A percentile compares a stretch with the other conserved stretches of the same genome.
phyloP scores from a whole-genome alignment of 2,888 invertebrate genomes.

The Camponotus fellah region DNA sequence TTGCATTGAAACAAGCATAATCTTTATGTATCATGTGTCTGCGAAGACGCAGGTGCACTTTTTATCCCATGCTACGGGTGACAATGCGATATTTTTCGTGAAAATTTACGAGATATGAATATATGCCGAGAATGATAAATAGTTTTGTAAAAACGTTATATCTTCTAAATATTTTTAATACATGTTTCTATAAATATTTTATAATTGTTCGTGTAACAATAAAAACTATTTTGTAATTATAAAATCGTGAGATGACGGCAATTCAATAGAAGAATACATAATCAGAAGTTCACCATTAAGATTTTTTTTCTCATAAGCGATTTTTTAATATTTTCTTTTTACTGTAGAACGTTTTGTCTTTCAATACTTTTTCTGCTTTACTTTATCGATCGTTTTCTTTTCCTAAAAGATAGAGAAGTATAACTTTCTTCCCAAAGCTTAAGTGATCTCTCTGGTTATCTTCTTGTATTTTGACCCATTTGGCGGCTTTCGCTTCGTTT shows the following conservation, averaged over 20 bases:
- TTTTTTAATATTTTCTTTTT: neutral
- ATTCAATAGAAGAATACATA: constrained; percentile 21
- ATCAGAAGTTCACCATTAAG: neutral
- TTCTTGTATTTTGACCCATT: too few relatives aligned
- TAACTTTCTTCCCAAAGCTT: too few relatives aligned
- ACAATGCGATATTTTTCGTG: constrained; percentile 30
- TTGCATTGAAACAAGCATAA: constrained; percentile 24
- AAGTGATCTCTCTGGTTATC: too few relatives aligned
- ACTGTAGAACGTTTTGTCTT: neutral
- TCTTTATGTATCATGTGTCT: constrained; percentile 32
- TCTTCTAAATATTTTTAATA: neutral
- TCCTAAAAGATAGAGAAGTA: too few relatives aligned
- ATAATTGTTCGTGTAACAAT: neutral
- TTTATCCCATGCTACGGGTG: constrained; percentile 23
- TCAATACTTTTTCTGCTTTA: too few relatives aligned
- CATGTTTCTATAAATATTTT: constrained; percentile 20
- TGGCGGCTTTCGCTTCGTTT: too few relatives aligned
- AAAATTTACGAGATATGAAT: constrained; percentile 24
- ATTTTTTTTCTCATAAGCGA: neutral
- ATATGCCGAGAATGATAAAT: constrained; percentile 22
- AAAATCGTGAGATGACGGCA: constrained; percentile 42
- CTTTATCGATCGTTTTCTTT: too few relatives aligned
- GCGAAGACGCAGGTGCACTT: constrained; percentile 38
- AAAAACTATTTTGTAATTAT: too few relatives aligned
- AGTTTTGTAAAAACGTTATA: constrained; percentile 32